Base-by-base conservation (phyloP, 2,797 vertebrate genomes). In the Girardinus metallicus region DNA sequence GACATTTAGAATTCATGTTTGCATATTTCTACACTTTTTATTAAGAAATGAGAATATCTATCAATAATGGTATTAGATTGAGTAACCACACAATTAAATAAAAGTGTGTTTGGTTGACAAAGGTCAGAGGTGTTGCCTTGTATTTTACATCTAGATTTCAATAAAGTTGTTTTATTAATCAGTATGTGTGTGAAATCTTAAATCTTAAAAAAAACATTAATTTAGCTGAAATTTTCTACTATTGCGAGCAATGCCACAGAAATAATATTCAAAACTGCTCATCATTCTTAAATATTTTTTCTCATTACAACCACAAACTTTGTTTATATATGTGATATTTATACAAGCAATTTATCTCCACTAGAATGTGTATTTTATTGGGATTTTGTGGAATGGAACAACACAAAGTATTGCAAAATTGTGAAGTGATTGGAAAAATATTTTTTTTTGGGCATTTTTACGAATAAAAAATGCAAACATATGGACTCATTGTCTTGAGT, bases 1-100 rank as follows among this genome's bases (percentile, higher is more conserved):
- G 71, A 80, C 55, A 80, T 85, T 82, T 80, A 18, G 76, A 39
- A 73, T 64, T 74, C 5, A 7, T 55, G 73, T 78, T 82, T 76
- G 72, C 23, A 31, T 62, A 7, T 8, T 26, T 82, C 26, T 62
- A 1, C 39, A 34, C 43, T 85, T 57, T 34, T 16, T 7, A 10
- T 70, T 43, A n/a, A 41, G 26, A 70, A 70, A 23, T 39, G 21
- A 39, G 31, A 64, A 64, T 64, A 36, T 18, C 36, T 39, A 31
- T 34, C 31, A 18, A 16, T 18, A 7, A 18, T 34, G 11, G 16
- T 1, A 0, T 21, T 68, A 23, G 36, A n/a, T 43, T n/a, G 39
- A 26, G 21, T 68, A 70, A 70, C 43, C 43, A 16, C 39, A 41
- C 11, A n/a, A 36, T 70, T 15, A 43, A 43, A 43, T 70, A n/a